Percentiles rank a stretch among this genome's conserved stretches.
Conservation (phyloP, 2,797 vertebrate genomes). For the Orestias chungarensis region DNA sequence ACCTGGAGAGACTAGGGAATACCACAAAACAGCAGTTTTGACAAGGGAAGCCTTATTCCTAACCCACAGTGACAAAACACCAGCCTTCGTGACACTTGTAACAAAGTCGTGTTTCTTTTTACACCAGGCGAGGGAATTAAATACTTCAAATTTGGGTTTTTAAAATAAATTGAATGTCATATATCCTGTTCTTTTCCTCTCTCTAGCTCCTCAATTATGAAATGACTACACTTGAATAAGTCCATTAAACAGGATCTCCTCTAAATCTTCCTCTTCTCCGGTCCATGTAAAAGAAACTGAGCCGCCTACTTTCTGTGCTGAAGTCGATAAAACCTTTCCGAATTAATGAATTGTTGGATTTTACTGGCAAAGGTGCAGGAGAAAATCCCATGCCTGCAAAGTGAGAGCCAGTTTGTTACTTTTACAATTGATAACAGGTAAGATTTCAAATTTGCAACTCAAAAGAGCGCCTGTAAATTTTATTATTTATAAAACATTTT, state of each 20-base stretch:
- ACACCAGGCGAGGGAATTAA: constrained; percentile 12
- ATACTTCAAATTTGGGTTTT: constrained; percentile 36
- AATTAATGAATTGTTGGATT: constrained; percentile 48
- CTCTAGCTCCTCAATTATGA: constrained; percentile 18
- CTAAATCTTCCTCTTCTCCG: constrained; percentile 32
- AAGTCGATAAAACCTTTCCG: constrained; percentile 44
- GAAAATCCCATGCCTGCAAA: constrained; percentile 19
- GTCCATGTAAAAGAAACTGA: constrained; percentile 31
- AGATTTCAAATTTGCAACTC: background rate
- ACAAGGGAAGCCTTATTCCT: background rate
- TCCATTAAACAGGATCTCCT: constrained; percentile 21
- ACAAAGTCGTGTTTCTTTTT: constrained; percentile 4
- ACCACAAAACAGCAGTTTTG: constrained; percentile 16
- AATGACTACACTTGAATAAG: constrained; percentile 31
- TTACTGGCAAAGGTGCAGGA: constrained; percentile 42
- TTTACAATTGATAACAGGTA: constrained; percentile 24
- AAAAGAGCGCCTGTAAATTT: too few species aligned
- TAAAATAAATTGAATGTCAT: constrained; percentile 29
- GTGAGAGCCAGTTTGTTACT: constrained; percentile 10
- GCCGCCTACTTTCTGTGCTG: constrained; percentile 12
- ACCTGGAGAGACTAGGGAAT: constrained; percentile 58
- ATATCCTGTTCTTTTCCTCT: constrained; percentile 17
- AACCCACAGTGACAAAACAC: constrained; percentile 1
- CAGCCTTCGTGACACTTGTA: constrained; percentile 8
- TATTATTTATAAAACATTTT: background rate